Conservation (phyloP, 2,888 invertebrate genomes). For the Griposia aprilina region DNA sequence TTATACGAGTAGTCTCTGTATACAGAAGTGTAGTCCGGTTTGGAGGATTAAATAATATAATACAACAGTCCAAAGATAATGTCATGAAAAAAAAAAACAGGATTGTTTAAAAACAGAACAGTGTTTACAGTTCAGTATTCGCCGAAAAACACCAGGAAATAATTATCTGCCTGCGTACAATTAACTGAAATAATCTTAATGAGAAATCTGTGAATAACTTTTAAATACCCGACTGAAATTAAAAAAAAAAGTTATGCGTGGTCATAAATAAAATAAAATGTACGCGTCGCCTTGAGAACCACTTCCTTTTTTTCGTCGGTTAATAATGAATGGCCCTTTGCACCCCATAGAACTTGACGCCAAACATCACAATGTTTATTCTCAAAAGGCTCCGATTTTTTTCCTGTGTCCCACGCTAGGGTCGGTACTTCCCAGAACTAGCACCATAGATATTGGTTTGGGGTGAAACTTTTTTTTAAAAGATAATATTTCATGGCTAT, state of each 20-base stretch:
- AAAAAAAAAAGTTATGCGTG: too few species aligned
- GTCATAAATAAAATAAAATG: too few species aligned
- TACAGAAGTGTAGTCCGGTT: slow-evolving; percentile 1
- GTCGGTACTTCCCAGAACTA: slow-evolving; percentile 75
- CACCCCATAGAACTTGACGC: slow-evolving; percentile 67
- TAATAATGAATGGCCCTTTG: slow-evolving; percentile 69
- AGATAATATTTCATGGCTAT: slow-evolving; percentile 64
- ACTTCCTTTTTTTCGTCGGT: too few species aligned
- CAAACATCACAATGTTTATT: slow-evolving; percentile 65
- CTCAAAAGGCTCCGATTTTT: slow-evolving; percentile 66
- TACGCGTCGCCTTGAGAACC: too few species aligned
- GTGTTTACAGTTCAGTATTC: slow-evolving; percentile 3
- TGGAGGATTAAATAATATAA: slow-evolving; percentile 19
- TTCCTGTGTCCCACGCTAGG: slow-evolving; percentile 67
- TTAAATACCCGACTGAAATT: slow-evolving; percentile 47
- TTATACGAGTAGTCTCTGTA: slow-evolving; percentile 22
- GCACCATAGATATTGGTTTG: slow-evolving; percentile 57
- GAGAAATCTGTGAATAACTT: slow-evolving; percentile 39
- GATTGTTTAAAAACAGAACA: slow-evolving; percentile 22
- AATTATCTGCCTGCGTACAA: slow-evolving; percentile 20
- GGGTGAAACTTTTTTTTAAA: slow-evolving; percentile 61
- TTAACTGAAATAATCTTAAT: slow-evolving; percentile 45
- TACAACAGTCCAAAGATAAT: slow-evolving; percentile 18
- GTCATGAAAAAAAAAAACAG: slow-evolving; percentile 29
- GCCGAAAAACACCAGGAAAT: slow-evolving; percentile 22